Evolutionary conservation across 2,888 invertebrate genomes (phyloP).

Genomic region (Geotrupes spiniger): DNA sequence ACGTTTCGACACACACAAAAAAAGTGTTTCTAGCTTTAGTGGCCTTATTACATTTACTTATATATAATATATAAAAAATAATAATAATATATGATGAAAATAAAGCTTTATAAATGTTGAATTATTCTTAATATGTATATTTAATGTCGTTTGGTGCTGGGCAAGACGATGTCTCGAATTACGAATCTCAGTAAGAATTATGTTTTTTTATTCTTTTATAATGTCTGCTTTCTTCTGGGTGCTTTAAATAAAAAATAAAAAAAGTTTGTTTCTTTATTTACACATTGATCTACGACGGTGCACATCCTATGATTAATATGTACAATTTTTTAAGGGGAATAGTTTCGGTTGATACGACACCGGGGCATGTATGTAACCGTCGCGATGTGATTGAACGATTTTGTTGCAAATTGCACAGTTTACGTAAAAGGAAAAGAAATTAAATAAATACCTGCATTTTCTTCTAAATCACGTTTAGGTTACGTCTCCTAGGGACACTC

Average conservation of each 20-base stretch:
- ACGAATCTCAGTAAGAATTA: constrained; percentile 16
- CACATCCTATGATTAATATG: constrained; percentile 1
- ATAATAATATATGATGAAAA: too few relatives aligned
- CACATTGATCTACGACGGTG: constrained; percentile 1
- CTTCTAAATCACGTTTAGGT: too few relatives aligned
- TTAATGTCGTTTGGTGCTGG: constrained; percentile 16
- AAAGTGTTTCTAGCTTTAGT: constrained; percentile 18
- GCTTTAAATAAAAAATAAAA: constrained; percentile 4
- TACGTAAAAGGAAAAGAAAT: too few relatives aligned
- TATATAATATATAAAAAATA: constrained; percentile 14
- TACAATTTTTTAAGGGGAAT: constrained; percentile 1
- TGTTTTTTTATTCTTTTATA: constrained; percentile 21
- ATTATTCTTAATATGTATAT: constrained; percentile 13
- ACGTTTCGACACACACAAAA: neutral
- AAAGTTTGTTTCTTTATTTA: neutral
- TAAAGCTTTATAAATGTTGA: constrained; percentile 20
- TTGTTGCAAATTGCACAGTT: too few relatives aligned
- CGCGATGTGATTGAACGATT: too few relatives aligned
- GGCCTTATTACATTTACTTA: constrained; percentile 19
- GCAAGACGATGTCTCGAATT: too few relatives aligned
- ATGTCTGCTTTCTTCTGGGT: constrained; percentile 4
- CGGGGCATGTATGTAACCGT: too few relatives aligned
- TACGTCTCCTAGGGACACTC: too few relatives aligned
- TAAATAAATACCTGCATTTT: too few relatives aligned
- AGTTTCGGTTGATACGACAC: too few relatives aligned